Conservation (phyloP, 64 coral and sea anemone species). For the Montipora capricornis region DNA sequence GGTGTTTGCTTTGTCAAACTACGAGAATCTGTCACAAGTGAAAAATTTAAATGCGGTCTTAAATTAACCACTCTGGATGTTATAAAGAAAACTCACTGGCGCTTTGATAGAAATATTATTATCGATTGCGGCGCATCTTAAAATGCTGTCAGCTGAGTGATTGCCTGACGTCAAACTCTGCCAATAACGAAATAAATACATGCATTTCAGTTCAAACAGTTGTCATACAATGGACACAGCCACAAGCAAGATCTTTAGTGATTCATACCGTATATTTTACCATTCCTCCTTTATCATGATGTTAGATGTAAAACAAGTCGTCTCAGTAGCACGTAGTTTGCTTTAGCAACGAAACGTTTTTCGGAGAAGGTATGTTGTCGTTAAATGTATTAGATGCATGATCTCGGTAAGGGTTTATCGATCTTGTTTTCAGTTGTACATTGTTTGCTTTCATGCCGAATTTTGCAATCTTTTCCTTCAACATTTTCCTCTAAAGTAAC, state of each 20-base stretch:
- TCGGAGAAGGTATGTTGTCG: background rate
- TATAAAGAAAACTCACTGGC: background rate
- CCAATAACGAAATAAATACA: background rate
- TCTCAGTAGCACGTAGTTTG: background rate
- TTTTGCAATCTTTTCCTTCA: too few species aligned
- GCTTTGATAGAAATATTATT: constrained; percentile 7
- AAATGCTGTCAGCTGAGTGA: background rate
- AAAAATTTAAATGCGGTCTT: background rate
- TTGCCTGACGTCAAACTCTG: constrained; percentile 22
- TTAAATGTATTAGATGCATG: background rate
- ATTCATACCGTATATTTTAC: background rate
- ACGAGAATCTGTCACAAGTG: background rate
- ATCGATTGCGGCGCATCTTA: background rate
- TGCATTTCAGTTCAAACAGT: background rate
- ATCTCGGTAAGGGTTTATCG: background rate
- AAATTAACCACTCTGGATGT: background rate
- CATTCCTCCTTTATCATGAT: background rate
- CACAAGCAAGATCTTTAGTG: background rate
- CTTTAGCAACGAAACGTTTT: background rate
- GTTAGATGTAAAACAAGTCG: background rate
- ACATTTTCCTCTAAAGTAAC: too few species aligned
- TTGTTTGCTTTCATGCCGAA: background rate
- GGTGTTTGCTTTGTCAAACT: background rate
- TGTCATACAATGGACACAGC: background rate
- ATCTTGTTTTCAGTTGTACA: background rate